Conservation (phyloP, 2,113 vertebrate species). For the Brachionichthys hirsutus region DNA sequence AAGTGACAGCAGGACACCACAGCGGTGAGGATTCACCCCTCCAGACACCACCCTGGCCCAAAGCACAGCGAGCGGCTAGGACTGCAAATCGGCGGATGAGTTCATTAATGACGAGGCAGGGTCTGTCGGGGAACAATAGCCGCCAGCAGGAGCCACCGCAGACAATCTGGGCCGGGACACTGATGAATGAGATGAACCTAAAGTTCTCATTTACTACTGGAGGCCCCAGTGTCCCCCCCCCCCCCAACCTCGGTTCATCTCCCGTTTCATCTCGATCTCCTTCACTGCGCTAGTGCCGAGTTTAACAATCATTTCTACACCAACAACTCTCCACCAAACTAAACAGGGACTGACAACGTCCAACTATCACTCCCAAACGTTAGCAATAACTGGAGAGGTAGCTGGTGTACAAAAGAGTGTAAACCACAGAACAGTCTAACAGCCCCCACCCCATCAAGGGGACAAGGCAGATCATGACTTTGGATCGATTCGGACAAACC, state of each 20-base stretch:
- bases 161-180: slow-evolving; percentile 56
- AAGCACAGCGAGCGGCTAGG: slow-evolving; percentile 24
- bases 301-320: not conserved
- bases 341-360: not conserved
- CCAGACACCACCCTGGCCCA: slow-evolving; percentile 15
- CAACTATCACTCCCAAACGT: slow-evolving; percentile 2
- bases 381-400: too few species aligned
- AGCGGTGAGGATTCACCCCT: slow-evolving; percentile 44
- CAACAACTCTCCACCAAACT: not conserved
- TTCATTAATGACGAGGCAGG: slow-evolving; percentile 74
- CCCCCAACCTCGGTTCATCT: slow-evolving; percentile 31
- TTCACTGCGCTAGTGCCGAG: slow-evolving; percentile 16
- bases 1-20: slow-evolving; percentile 60
- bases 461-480: slow-evolving; percentile 25
- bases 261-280: slow-evolving; percentile 21
- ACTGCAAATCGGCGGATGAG: slow-evolving; percentile 70
- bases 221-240: slow-evolving; percentile 18
- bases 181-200: slow-evolving; percentile 58
- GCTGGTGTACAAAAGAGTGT: slow-evolving; percentile 1
- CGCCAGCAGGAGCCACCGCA: slow-evolving; percentile 48
- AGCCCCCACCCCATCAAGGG: slow-evolving; percentile 11
- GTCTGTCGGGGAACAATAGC: slow-evolving; percentile 60
- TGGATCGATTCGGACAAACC: slow-evolving; percentile 41
- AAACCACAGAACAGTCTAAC: slow-evolving; percentile 15
- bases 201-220: slow-evolving; percentile 36